Evolutionary conservation across 2,888 invertebrate species (phyloP), one percentile per base, ranked within the genome.

Genomic region (Heliothis peltigera): DNA sequence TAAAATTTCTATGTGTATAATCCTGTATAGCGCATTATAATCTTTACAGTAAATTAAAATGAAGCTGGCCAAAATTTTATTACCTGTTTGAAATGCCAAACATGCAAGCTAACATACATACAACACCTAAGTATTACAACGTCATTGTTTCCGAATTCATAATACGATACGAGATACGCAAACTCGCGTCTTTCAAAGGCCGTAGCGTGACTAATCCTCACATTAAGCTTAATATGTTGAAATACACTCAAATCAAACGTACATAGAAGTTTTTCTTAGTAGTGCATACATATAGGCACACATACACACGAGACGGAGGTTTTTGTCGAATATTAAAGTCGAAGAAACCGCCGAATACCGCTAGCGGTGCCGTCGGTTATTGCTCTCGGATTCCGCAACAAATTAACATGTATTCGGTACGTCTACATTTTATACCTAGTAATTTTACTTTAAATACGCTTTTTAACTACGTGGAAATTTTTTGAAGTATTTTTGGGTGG

Each of bases 331-430:
- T 92, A 89, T 92, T 90, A 92, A 90, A 91, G 88, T 75, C 88
- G 87, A 92, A 89, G 92, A 92, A 93, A 93, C 93, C 93, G 86
- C 93, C 90, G 85, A 92, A 93, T 94, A 94, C 94, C 94, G 94
- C 94, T 94, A 94, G 89, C 90, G 87, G 79, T 83, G 87, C 87
- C 85, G 89, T 86, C 94, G 94, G 94, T 94, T 95, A 94, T 94
- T 94, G 94, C 94, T 94, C 94, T 94, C 94, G 77, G 92, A 93
- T 94, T 94, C 94, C 94, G 94, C 93, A 95, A 95, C 93, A 94
- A 94, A 95, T 95, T 95, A 95, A 93, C 94, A 95, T 94, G 94
- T 93, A 95, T 95, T 94, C 93, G 88, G 94, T 93, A 93, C 94
- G 90, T 88, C 90, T 91, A 91, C 87, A 91, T 92, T 92, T 93